Evolutionary conservation across 2,113 vertebrate species (phyloP).

Genomic region (Fregata magnificens): DNA sequence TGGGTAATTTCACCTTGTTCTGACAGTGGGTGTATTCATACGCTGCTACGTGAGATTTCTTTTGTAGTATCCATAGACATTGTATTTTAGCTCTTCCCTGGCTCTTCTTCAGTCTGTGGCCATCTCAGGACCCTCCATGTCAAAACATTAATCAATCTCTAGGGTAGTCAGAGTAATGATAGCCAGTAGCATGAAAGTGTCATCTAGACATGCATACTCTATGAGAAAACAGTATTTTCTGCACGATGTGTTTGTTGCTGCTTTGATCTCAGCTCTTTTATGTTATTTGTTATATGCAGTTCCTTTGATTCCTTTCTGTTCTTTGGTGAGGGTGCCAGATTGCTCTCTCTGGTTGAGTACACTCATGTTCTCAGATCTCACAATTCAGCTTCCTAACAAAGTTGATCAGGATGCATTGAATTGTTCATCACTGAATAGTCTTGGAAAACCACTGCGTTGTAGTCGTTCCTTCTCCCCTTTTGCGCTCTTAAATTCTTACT

Average conservation of each 20-base stretch:
- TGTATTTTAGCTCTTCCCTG: not conserved
- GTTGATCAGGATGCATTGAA: not conserved
- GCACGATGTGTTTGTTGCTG: not conserved
- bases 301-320: not conserved
- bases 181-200: not conserved
- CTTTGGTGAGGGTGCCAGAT: not conserved
- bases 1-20: not conserved
- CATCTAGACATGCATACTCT: not conserved
- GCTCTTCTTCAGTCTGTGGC: not conserved
- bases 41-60: not conserved
- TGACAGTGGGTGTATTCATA: not conserved
- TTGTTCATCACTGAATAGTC: not conserved
- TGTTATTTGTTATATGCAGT: not conserved
- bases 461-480: not conserved
- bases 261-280: not conserved
- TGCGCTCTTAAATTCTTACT: not conserved
- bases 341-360: not conserved
- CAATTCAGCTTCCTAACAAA: not conserved
- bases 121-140: not conserved
- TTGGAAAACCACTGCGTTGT: not conserved
- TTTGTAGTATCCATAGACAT: not conserved
- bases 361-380: not conserved
- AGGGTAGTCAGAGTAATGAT: not conserved
- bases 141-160: not conserved
- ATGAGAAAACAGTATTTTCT: not conserved